Evolutionary conservation across 2,888 invertebrate species (phyloP).

Genomic region (Sarcophaga caerulescens): DNA sequence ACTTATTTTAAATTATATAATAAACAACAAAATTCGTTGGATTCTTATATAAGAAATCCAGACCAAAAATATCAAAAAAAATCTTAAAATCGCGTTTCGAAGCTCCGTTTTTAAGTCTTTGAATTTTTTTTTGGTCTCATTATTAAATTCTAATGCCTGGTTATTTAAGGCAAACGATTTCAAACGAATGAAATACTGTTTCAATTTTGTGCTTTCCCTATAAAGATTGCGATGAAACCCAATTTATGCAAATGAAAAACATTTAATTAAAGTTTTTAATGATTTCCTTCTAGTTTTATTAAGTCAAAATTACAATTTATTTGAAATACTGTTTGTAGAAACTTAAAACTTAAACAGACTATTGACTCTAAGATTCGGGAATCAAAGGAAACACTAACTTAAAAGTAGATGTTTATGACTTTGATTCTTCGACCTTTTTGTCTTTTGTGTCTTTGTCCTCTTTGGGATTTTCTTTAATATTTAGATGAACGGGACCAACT

Average conservation of each 20-base stretch:
- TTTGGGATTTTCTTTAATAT: conserved; percentile 77
- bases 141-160: too few species aligned
- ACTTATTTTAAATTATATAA: too few species aligned
- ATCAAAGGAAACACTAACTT: neutral
- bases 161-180: too few species aligned
- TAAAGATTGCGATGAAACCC: too few species aligned
- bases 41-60: too few species aligned
- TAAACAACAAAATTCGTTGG: too few species aligned
- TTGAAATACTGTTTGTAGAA: neutral
- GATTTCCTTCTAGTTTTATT: neutral
- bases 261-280: neutral
- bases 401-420: conserved; percentile 20
- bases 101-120: too few species aligned
- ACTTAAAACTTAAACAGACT: neutral
- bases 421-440: conserved; percentile 43
- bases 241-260: neutral
- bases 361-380: neutral
- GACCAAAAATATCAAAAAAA: too few species aligned
- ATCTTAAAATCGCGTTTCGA: too few species aligned
- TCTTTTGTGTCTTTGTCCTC: conserved; percentile 31
- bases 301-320: neutral
- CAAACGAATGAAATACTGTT: too few species aligned
- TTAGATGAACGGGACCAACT: conserved; percentile 83
- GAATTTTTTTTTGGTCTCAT: too few species aligned
- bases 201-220: too few species aligned